phyloP scores from a whole-genome alignment of 2,888 invertebrate species.

The Pasiphila rectangulata region DNA sequence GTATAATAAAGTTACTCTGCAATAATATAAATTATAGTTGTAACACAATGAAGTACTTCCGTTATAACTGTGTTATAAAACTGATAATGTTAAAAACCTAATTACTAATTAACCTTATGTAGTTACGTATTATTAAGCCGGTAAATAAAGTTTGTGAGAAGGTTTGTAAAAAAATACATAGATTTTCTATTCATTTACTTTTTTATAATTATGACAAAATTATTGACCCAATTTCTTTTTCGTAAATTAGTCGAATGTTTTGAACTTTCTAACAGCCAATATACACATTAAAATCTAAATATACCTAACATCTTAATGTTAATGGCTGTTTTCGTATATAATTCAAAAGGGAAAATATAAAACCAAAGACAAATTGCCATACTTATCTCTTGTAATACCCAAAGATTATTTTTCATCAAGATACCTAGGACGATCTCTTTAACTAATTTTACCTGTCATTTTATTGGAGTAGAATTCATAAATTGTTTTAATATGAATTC shows the following conservation, averaged over 20 bases:
- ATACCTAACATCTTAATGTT: no score
- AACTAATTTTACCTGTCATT: not conserved
- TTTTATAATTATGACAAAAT: no score
- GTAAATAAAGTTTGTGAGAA: slow-evolving; percentile 10
- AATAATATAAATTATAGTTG: slow-evolving; percentile 8
- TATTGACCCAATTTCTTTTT: not conserved
- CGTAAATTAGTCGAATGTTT: no score
- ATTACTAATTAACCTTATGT: slow-evolving; percentile 1
- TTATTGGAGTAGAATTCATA: no score
- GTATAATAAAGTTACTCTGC: not conserved
- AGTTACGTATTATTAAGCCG: slow-evolving; percentile 9
- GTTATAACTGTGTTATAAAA: slow-evolving; percentile 20
- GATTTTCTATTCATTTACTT: slow-evolving; percentile 16
- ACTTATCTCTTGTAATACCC: not conserved
- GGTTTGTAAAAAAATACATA: slow-evolving; percentile 6
- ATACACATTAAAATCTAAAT: no score
- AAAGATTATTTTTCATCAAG: slow-evolving; percentile 2
- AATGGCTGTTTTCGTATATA: not conserved
- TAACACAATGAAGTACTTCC: slow-evolving; percentile 23
- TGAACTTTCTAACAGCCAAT: no score
- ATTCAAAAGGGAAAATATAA: not conserved
- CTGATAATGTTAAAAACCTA: slow-evolving; percentile 4
- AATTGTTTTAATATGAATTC: no score
- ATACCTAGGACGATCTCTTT: slow-evolving; percentile 1
- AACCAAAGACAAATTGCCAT: slow-evolving; percentile 19